phyloP scores from a whole-genome alignment of 2,797 vertebrate species.

The Sebastes oblongus region DNA sequence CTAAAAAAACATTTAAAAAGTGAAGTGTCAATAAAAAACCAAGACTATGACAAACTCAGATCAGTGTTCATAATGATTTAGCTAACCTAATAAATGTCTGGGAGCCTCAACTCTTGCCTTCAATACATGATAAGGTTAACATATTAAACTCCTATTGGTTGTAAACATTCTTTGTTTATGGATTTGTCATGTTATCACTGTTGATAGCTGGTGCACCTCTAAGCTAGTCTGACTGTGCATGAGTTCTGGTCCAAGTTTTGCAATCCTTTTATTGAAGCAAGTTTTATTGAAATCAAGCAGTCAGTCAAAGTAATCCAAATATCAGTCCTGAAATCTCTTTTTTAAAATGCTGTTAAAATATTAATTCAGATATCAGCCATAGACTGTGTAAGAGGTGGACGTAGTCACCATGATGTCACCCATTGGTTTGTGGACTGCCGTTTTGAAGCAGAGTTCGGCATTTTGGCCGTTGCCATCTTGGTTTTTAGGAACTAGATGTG shows the following conservation, averaged over 20 bases:
- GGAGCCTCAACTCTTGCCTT: neutral
- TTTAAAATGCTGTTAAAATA: neutral
- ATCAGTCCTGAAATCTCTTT: rapidly evolving
- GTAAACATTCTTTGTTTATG: neutral
- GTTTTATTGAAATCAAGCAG: rapidly evolving
- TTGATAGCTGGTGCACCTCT: neutral
- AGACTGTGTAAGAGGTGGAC: neutral
- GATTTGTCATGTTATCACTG: neutral
- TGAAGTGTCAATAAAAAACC: neutral
- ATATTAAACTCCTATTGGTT: neutral
- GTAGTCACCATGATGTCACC: rapidly evolving
- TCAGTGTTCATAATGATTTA: neutral
- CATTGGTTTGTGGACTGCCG: neutral
- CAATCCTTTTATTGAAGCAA: neutral
- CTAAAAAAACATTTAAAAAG: neutral
- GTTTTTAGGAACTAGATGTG: neutral
- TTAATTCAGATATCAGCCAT: neutral
- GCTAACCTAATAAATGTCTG: neutral
- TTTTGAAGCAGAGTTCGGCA: rapidly evolving
- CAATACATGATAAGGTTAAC: neutral
- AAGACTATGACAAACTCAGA: neutral
- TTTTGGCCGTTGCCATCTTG: neutral
- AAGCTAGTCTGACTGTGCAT: neutral
- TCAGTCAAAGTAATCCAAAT: neutral
- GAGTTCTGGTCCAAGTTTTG: neutral